A percentile compares a stretch with the other conserved stretches of the same genome.
phyloP scores from a whole-genome alignment of 2,888 invertebrate genomes.

The Lithosia quadra region DNA sequence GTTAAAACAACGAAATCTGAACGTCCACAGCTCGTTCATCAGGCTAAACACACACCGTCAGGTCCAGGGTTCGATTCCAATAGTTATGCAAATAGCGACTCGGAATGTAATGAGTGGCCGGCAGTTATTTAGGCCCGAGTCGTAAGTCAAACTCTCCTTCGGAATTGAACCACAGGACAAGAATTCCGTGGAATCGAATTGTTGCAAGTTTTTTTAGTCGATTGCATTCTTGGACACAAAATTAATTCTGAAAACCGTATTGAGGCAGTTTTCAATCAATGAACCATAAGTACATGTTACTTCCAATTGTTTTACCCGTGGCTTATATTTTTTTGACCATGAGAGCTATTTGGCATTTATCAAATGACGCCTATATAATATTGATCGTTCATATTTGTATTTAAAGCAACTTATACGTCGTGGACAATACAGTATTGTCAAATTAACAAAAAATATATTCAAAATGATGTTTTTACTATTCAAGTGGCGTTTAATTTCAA shows the following conservation, averaged over 20 bases:
- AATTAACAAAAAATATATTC: too few relatives aligned
- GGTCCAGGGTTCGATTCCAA: slow-evolving; percentile 80
- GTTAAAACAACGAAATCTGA: slow-evolving; percentile 68
- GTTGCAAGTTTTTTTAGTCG: not conserved
- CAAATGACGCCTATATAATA: too few relatives aligned
- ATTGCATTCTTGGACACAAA: not conserved
- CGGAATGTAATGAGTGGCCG: slow-evolving; percentile 84
- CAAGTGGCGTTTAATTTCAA: too few relatives aligned
- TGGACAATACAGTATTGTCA: too few relatives aligned
- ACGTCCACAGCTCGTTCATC: slow-evolving; percentile 78
- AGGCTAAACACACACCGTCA: slow-evolving; percentile 82
- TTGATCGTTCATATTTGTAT: too few relatives aligned
- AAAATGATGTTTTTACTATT: too few relatives aligned
- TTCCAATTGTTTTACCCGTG: too few relatives aligned
- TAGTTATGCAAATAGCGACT: slow-evolving; percentile 86
- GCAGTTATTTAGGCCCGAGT: slow-evolving; percentile 83
- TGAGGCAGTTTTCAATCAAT: not conserved
- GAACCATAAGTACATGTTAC: too few relatives aligned
- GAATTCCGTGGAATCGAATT: slow-evolving; percentile 55
- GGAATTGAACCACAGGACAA: slow-evolving; percentile 67
- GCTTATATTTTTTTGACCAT: too few relatives aligned
- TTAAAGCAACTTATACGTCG: too few relatives aligned
- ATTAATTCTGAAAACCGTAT: not conserved
- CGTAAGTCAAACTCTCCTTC: slow-evolving; percentile 84
- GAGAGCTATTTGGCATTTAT: too few relatives aligned